Percentiles rank a stretch among this genome's conserved stretches.
phyloP scores from a whole-genome alignment of 2,888 invertebrate genomes.

The Drosophila setosimentum region DNA sequence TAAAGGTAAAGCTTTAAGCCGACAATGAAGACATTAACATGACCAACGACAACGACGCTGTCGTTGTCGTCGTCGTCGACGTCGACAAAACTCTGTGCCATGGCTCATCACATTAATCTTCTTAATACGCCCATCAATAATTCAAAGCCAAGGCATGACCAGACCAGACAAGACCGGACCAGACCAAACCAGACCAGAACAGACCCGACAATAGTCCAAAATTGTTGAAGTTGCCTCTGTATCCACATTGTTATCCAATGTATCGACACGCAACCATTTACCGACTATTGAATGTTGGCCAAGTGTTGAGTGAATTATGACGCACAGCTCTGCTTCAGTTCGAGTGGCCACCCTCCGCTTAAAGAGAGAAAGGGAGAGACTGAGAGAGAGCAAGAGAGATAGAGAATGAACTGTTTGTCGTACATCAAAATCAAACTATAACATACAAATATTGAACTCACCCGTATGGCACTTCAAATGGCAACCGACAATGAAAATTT shows the following conservation, averaged over 20 bases:
- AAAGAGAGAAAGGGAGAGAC: neutral
- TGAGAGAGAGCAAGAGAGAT: conserved; percentile 9
- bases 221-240: conserved; percentile 29
- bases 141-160: conserved; percentile 79
- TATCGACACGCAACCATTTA: conserved; percentile 64
- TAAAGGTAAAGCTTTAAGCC: conserved; percentile 74
- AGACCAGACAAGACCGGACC: conserved; percentile 42
- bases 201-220: conserved; percentile 35
- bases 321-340: conserved; percentile 57
- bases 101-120: conserved; percentile 79
- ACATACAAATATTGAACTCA: conserved; percentile 70
- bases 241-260: conserved; percentile 37
- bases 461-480: conserved; percentile 48
- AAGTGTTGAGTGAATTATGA: conserved; percentile 79
- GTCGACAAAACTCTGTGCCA: conserved; percentile 73
- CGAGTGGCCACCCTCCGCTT: conserved; percentile 64
- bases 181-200: conserved; percentile 34
- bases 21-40: conserved; percentile 81
- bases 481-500: conserved; percentile 75
- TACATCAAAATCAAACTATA: conserved; percentile 77
- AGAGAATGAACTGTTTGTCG: conserved; percentile 64
- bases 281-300: conserved; percentile 42
- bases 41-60: conserved; percentile 62
- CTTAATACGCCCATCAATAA: conserved; percentile 80
- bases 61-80: conserved; percentile 10